Conservation (phyloP, 2,888 invertebrate species). For the Diaperis boleti region DNA sequence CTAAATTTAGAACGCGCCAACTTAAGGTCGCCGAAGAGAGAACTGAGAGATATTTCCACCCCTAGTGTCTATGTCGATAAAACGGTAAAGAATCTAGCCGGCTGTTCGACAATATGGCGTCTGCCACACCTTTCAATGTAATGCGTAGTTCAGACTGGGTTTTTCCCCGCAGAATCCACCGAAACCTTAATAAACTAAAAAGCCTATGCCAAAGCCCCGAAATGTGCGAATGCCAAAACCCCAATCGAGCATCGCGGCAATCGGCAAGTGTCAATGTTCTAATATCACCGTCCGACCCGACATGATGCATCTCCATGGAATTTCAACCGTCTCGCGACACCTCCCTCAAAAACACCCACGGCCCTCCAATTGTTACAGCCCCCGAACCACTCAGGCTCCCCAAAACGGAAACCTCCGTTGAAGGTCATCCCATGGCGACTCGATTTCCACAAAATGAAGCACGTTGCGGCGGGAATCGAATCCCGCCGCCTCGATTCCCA, state of each 20-base stretch:
- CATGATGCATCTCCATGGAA: constrained; percentile 50
- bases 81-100: constrained; percentile 39
- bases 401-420: constrained; percentile 44
- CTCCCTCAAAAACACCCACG: neutral
- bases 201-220: constrained; percentile 3
- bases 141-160: constrained; percentile 58
- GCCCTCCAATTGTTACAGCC: too few relatives aligned
- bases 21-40: constrained; percentile 44
- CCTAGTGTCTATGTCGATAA: constrained; percentile 56
- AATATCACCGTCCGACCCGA: constrained; percentile 33
- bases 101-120: constrained; percentile 64
- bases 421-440: constrained; percentile 51
- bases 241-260: constrained; percentile 28
- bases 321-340: constrained; percentile 35
- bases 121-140: constrained; percentile 65
- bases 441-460: constrained; percentile 35
- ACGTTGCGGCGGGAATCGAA: constrained; percentile 31
- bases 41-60: constrained; percentile 55
- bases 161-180: constrained; percentile 12
- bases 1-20: constrained; percentile 57
- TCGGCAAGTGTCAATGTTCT: constrained; percentile 41
- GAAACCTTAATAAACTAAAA: neutral
- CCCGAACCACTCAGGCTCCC: neutral
- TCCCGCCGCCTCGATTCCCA: constrained; percentile 26
- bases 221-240: constrained; percentile 27